phyloP scores from a whole-genome alignment of 1,140 invertebrate genomes.

The Nilaparvata lugens region DNA sequence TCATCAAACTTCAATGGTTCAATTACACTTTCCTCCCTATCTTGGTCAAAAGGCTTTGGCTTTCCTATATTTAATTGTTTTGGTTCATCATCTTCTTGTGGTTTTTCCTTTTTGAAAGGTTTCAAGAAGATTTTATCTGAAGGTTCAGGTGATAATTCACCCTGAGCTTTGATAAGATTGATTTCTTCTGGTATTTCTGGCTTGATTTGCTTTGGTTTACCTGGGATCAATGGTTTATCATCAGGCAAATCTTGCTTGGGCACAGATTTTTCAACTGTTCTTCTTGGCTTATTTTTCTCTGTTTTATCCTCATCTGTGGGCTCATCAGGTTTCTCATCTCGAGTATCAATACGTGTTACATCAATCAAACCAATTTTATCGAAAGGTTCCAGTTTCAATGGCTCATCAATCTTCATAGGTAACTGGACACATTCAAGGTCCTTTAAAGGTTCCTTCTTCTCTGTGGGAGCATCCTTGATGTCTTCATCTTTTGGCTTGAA shows the following conservation, averaged over 20 bases:
- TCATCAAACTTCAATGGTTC: conserved; percentile 2
- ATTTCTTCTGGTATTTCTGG: conserved; percentile 19
- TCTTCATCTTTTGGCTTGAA: conserved; percentile 27
- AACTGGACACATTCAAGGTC: conserved; percentile 23
- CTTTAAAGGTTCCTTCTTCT: conserved; percentile 25
- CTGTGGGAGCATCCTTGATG: conserved; percentile 26
- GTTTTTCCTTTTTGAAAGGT: conserved; percentile 23
- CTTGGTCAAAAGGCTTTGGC: conserved; percentile 8
- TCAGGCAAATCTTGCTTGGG: conserved; percentile 7
- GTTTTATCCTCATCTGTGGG: conserved; percentile 2
- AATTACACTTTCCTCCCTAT: conserved; percentile 12
- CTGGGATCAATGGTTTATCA: conserved; percentile 18
- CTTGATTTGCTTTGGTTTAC: conserved; percentile 22
- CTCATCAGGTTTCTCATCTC: conserved; percentile 16
- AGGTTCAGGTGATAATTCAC: conserved; percentile 8
- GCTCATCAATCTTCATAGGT: conserved; percentile 20
- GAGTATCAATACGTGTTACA: not conserved
- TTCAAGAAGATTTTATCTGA: conserved; percentile 18
- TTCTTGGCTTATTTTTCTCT: conserved; percentile 13
- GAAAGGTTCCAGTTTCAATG: conserved; percentile 24
- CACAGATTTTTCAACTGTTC: conserved; percentile 13
- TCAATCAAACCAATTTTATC: conserved; percentile 14
- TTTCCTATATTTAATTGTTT: conserved; percentile 15
- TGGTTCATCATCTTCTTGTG: conserved; percentile 27
- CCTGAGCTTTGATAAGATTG: conserved; percentile 18